Base-by-base conservation (phyloP, 2,797 vertebrate species). In the Semaprochilodus insignis region DNA sequence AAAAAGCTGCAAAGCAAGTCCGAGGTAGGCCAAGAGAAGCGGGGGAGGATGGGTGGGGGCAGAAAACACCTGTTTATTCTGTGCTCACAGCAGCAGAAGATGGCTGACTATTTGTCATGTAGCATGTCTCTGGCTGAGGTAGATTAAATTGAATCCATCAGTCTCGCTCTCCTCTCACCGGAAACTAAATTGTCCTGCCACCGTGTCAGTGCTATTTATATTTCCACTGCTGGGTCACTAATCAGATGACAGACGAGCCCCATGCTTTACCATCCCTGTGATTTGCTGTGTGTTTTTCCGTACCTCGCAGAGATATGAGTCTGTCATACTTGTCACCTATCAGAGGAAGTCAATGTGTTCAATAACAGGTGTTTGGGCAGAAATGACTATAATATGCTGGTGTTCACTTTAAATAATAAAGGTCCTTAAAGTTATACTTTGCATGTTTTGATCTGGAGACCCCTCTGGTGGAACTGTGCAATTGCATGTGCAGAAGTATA, bases 101-200 rank as follows among this genome's bases (percentile, higher is more conserved):
- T 23, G 67, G 57, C 63, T 70, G 73, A 83, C 21, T 17, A 90
- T 91, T 90, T 89, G 71, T 90, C 87, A 89, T 74, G 87, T 86
- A 85, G 83, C 82, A 86, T 52, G 78, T 52, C 77, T 73, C 87
- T 57, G 80, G 74, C 77, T 27, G 60, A 85, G 52, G 78, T 85
- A 85, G 84, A 91, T 90, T 88, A 81, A 86, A 91, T 87, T 90
- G 81, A 89, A 87, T 81, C 83, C 86, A 89, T 89, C 83, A 73
- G 80, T 89, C 63, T 83, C 69, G 82, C 70, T 76, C 60, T 44
- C 77, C 67, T 70, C 62, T 80, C 65, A 74, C 81, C 63, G 71
- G 79, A 83, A 91, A 81, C 82, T 76, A 88, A 91, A 88, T 70
- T 69, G 57, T 88, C 78, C 77, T 84, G 86, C 83, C 82, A 83